These are phyloP conservation scores for Drosophila leonis DNA, from an alignment of 2,888 invertebrate genomes.

Conservation along the genomic window DNA sequence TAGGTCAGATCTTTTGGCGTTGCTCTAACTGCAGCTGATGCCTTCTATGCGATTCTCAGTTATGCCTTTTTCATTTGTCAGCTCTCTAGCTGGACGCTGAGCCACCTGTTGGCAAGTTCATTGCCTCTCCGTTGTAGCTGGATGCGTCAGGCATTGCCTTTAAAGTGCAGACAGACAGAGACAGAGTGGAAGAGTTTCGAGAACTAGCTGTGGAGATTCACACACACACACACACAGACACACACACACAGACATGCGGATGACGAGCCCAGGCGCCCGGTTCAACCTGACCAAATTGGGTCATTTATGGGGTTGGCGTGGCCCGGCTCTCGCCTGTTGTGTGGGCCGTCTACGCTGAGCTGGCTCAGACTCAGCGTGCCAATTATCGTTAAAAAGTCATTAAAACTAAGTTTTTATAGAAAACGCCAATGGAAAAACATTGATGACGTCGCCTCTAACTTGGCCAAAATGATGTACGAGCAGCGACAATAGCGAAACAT, in stretches of 20 bases:
- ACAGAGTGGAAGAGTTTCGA: slow-evolving; percentile 28
- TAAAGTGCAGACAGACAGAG: slow-evolving; percentile 43
- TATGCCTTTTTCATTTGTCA: neutral
- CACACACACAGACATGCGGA: neutral
- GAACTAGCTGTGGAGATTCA: slow-evolving; percentile 53
- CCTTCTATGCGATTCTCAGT: slow-evolving; percentile 14
- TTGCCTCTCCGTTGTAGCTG: slow-evolving; percentile 33
- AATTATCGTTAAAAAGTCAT: slow-evolving; percentile 79
- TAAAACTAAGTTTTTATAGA: slow-evolving; percentile 41
- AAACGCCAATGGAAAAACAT: slow-evolving; percentile 61
- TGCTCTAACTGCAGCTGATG: neutral
- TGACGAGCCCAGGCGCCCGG: slow-evolving; percentile 31
- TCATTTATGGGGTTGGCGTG: slow-evolving; percentile 73
- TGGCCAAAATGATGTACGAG: slow-evolving; percentile 60
- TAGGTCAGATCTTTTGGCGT: neutral
- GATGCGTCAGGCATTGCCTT: slow-evolving; percentile 59
- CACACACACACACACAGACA: neutral
- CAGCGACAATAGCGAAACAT: slow-evolving; percentile 47
- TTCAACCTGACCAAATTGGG: slow-evolving; percentile 77
- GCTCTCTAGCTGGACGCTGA: slow-evolving; percentile 4
- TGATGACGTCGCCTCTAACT: slow-evolving; percentile 40
- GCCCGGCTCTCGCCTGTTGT: slow-evolving; percentile 28
- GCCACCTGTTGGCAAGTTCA: slow-evolving; percentile 50
- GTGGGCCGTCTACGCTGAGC: slow-evolving; percentile 62
- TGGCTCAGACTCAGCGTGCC: slow-evolving; percentile 63